A percentile compares a stretch with the other conserved stretches of the same genome.
Evolutionary conservation across 2,797 vertebrate genomes (phyloP).

Genomic region (Antrozous pallidus): DNA sequence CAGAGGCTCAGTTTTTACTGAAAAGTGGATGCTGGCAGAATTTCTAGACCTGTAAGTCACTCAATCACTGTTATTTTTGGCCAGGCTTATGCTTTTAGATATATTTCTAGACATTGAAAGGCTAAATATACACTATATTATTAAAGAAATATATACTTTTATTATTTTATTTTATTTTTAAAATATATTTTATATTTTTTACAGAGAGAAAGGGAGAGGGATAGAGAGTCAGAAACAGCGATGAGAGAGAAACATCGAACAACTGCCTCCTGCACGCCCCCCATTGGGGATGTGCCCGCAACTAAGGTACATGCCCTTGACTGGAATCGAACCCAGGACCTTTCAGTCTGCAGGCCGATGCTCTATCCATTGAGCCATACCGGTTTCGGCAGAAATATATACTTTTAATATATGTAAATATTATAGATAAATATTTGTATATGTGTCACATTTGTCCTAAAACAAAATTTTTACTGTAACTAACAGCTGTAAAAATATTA

Average conservation of each 20-base stretch:
- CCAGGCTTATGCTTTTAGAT: background rate
- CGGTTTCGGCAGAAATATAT: too few relatives aligned
- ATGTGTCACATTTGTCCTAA: background rate
- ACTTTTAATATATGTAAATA: background rate
- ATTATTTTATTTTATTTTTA: too few relatives aligned
- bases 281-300: too few relatives aligned
- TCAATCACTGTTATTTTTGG: background rate
- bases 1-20: background rate
- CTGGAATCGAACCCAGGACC: too few relatives aligned
- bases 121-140: background rate
- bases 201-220: too few relatives aligned
- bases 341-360: too few relatives aligned
- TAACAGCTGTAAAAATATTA: background rate
- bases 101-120: slow-evolving; percentile 33
- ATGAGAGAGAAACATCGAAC: too few relatives aligned
- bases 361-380: too few relatives aligned
- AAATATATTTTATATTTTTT: too few relatives aligned
- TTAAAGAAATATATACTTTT: background rate
- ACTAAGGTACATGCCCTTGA: too few relatives aligned
- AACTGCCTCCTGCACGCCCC: too few relatives aligned
- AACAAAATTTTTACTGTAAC: background rate
- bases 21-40: slow-evolving; percentile 15
- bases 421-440: background rate
- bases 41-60: background rate
- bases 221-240: too few relatives aligned